Percentiles rank a stretch among this genome's conserved stretches.
phyloP scores from a whole-genome alignment of 2,113 vertebrate species.

The Xenopus borealis region DNA sequence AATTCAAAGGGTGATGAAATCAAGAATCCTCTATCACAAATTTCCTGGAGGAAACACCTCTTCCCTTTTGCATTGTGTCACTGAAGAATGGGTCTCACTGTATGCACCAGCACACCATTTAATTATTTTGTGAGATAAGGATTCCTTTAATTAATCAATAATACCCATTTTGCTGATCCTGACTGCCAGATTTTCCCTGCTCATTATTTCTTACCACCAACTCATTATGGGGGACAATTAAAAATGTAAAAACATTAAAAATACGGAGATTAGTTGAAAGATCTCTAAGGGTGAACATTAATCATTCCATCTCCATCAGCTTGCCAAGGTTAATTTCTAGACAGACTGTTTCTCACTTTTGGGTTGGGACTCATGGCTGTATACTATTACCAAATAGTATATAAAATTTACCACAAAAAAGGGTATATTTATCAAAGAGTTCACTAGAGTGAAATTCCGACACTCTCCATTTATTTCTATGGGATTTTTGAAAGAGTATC shows the following conservation, averaged over 20 bases:
- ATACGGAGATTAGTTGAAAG: not conserved
- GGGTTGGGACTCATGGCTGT: too few relatives aligned
- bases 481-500: too few relatives aligned
- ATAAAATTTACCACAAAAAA: too few relatives aligned
- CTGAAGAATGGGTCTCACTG: constrained; percentile 16
- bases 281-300: constrained; percentile 12
- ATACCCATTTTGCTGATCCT: constrained; percentile 28
- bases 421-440: too few relatives aligned
- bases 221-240: constrained; percentile 19
- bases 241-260: constrained; percentile 16
- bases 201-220: constrained; percentile 3
- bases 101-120: constrained; percentile 14
- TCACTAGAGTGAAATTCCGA: too few relatives aligned
- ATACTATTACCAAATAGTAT: too few relatives aligned
- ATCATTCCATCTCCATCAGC: constrained; percentile 2
- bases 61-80: constrained; percentile 11
- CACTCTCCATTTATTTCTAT: too few relatives aligned
- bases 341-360: not conserved
- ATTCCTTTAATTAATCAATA: constrained; percentile 19
- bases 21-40: constrained; percentile 13
- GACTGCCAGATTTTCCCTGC: constrained; percentile 10
- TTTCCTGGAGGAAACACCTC: constrained; percentile 23
- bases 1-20: constrained; percentile 37
- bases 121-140: constrained; percentile 35
- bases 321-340: not conserved